Evolutionary conservation across 2,797 vertebrate species (phyloP), one percentile per base, ranked within the genome.

Genomic region (Rhinophrynus dorsalis): DNA sequence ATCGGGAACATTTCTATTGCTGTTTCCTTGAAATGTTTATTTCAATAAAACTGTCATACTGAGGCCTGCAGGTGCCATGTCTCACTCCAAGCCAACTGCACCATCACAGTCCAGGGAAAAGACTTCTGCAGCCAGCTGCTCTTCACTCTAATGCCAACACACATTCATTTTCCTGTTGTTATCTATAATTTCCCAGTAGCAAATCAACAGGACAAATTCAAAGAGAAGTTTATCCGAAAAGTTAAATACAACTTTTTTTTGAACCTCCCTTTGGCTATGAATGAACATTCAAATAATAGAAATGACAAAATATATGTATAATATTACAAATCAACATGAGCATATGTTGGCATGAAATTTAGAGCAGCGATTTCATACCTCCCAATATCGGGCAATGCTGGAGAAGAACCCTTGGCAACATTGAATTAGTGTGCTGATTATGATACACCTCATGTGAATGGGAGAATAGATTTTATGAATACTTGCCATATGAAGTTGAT

Each of bases 11-110:
- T 38, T 47, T 50, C 55, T 40, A 59, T 59, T 51, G 44, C 58
- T 17, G 42, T 42, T 60, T 60, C n/a, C 13, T 51, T 61, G 47
- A 61, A 30, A 61, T 50, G 57, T 68, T 68, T 69, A 61, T 68
- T 68, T 52, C 18, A 32, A 38, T 9, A 37, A 51, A 60, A 29
- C 33, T 18, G 21, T 61, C 20, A 32, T 26, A 26, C 24, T 33
- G 67, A 15, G 26, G 37, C 44, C 67, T 54, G 67, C 67, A 69
- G 67, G 67, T 69, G 67, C 29, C 47, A 24, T n/a, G 24, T 24
- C 9, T 44, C n/a, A n/a, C 24, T 33, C 8, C 7, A 47, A 61
- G 67, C 67, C 67, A 69, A 69, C 32, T 52, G 8, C 35, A 21
- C 27, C 57, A 69, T 61, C 56, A 20, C 33, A 6, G 67, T 32